A percentile compares a stretch with the other conserved stretches of the same genome.
phyloP scores from a whole-genome alignment of 2,113 vertebrate genomes.

The Opisthocomus hoazin region DNA sequence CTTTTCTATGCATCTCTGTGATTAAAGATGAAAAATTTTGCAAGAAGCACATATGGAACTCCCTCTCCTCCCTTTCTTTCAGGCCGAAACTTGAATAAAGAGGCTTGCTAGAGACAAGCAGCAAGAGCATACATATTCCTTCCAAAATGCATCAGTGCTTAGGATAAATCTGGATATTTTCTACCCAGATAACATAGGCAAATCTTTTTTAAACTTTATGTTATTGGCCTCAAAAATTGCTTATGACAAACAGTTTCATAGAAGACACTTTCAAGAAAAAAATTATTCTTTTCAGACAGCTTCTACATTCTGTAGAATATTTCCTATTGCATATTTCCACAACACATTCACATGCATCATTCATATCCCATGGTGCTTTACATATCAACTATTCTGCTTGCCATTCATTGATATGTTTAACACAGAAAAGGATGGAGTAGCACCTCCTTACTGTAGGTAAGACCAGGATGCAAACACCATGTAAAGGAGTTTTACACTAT shows the following conservation, averaged over 20 bases:
- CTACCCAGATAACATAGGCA: neutral
- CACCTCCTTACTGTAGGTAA: neutral
- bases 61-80: neutral
- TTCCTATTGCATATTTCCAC: neutral
- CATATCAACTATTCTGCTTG: neutral
- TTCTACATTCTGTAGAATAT: neutral
- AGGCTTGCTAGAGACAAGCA: neutral
- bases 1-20: neutral
- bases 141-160: neutral
- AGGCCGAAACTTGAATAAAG: neutral
- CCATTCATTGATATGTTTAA: neutral
- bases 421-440: neutral
- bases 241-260: neutral
- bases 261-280: neutral
- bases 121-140: neutral
- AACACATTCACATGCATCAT: neutral
- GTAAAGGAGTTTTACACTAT: neutral
- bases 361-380: neutral
- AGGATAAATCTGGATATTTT: neutral
- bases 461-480: neutral
- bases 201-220: neutral
- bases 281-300: neutral
- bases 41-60: neutral
- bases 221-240: neutral
- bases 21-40: neutral